Evolutionary conservation across 2,797 vertebrate genomes (phyloP), one percentile per base, ranked within the genome.

Genomic region (Onychomys arenicola): DNA sequence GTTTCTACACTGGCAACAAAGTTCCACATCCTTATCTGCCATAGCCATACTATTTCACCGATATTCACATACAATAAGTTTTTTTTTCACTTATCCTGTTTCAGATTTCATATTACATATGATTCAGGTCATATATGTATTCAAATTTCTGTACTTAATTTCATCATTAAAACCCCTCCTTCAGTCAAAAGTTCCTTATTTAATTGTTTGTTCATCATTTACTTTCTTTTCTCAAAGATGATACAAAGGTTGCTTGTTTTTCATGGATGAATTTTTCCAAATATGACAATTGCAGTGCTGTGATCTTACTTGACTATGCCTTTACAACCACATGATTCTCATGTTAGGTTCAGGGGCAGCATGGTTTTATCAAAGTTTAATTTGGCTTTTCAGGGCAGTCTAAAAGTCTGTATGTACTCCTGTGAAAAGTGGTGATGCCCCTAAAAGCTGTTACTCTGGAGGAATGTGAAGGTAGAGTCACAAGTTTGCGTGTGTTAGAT

Each of bases 121-220:
- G 34, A n/a, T 16, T 2, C 16, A 69, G 34, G 32, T 69, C 14
- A 5, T n/a, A n/a, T n/a, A 19, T n/a, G 16, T 16, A n/a, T 17
- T n/a, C 16, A n/a, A 69, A n/a, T 0, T n/a, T n/a, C 2, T 1
- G 16, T n/a, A 17, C 32, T 69, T 69, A n/a, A n/a, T n/a, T 6
- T n/a, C 34, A n/a, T 34, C 32, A n/a, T 5, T 29, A 17, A 6
- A n/a, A 71, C 19, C 17, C 34, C 19, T 69, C n/a, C n/a, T n/a
- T n/a, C n/a, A n/a, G n/a, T n/a, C n/a, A n/a, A n/a, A n/a, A n/a
- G n/a, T 69, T 1, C 2, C 4, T 69, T n/a, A n/a, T n/a, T 69
- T n/a, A 69, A n/a, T n/a, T 65, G 27, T 65, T 14, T 65, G 5
- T 65, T 65, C 3, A 6, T n/a, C 5, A 3, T 69, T 67, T n/a